Percentiles rank a stretch among this genome's conserved stretches.
Conservation (phyloP, 2,888 invertebrate species). For the Sarcophaga subvicina region DNA sequence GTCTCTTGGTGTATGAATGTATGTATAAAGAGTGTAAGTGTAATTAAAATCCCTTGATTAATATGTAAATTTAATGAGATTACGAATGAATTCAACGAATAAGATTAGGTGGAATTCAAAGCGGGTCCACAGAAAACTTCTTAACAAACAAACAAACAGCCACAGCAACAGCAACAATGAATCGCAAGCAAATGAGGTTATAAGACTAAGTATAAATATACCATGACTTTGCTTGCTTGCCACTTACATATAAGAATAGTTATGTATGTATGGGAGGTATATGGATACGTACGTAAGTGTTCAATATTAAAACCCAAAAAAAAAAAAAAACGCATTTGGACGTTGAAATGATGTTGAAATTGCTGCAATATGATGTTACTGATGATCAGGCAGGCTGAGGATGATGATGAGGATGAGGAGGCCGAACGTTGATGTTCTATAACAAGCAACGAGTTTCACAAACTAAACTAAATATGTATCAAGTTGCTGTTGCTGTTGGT, state of each 20-base stretch:
- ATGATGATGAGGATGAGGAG: conserved; percentile 17
- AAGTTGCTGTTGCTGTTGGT: conserved; percentile 38
- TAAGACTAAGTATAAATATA: conserved; percentile 55
- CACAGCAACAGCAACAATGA: conserved; percentile 37
- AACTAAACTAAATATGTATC: conserved; percentile 53
- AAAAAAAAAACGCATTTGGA: conserved; percentile 69
- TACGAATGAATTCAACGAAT: conserved; percentile 96
- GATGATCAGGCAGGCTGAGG: conserved; percentile 14
- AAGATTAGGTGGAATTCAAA: conserved; percentile 84
- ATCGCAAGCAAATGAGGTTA: conserved; percentile 64
- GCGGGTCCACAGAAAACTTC: conserved; percentile 75
- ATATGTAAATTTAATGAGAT: conserved; percentile 99
- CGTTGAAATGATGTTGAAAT: conserved; percentile 59
- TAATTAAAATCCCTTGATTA: conserved; percentile 99
- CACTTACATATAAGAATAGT: neutral
- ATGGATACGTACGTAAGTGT: conserved; percentile 17
- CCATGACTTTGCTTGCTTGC: conserved; percentile 31
- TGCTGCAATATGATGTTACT: conserved; percentile 49
- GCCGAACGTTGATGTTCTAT: conserved; percentile 20
- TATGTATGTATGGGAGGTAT: conserved; percentile 5
- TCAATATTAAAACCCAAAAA: conserved; percentile 65
- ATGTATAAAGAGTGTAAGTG: conserved; percentile 84
- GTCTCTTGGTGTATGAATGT: conserved; percentile 35
- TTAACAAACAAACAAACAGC: conserved; percentile 54
- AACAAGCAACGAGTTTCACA: conserved; percentile 51